phyloP scores from a whole-genome alignment of 1,140 invertebrate species.

The Cotesia vestalis region DNA sequence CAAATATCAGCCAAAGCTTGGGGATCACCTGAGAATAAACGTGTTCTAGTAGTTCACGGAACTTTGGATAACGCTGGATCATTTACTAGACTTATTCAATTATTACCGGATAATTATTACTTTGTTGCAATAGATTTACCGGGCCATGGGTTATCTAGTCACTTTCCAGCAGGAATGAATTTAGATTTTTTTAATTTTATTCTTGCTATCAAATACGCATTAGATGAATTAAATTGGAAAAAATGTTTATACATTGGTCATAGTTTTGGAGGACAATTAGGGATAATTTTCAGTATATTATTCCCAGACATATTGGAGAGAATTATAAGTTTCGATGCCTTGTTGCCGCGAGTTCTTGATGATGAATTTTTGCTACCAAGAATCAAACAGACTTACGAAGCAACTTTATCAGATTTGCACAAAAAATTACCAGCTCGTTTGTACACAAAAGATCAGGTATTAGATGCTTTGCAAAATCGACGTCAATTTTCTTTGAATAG shows the following conservation, averaged over 20 bases:
- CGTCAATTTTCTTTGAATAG: conserved; percentile 53
- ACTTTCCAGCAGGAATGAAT: conserved; percentile 65
- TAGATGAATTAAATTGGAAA: conserved; percentile 70
- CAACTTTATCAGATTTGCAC: conserved; percentile 42
- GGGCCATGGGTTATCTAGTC: conserved; percentile 75
- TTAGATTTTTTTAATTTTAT: conserved; percentile 65
- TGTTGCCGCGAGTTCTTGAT: conserved; percentile 51
- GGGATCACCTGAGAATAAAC: conserved; percentile 66
- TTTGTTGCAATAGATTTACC: conserved; percentile 76
- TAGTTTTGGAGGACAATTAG: conserved; percentile 69
- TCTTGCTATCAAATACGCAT: conserved; percentile 64
- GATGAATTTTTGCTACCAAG: conserved; percentile 46
- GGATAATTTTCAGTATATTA: conserved; percentile 59
- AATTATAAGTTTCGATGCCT: conserved; percentile 67
- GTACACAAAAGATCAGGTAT: conserved; percentile 66
- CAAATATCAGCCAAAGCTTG: conserved; percentile 70
- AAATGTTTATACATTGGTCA: conserved; percentile 69
- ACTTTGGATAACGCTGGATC: conserved; percentile 71
- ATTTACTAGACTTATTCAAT: conserved; percentile 72
- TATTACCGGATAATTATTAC: conserved; percentile 69
- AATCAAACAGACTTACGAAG: conserved; percentile 50
- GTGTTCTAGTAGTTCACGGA: conserved; percentile 73
- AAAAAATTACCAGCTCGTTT: conserved; percentile 46
- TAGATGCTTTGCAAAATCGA: conserved; percentile 59
- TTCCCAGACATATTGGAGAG: conserved; percentile 66